Evolutionary conservation across 1,140 invertebrate species (phyloP), one percentile per base, ranked within the genome.

Genomic region (Drosophila tropicalis): DNA sequence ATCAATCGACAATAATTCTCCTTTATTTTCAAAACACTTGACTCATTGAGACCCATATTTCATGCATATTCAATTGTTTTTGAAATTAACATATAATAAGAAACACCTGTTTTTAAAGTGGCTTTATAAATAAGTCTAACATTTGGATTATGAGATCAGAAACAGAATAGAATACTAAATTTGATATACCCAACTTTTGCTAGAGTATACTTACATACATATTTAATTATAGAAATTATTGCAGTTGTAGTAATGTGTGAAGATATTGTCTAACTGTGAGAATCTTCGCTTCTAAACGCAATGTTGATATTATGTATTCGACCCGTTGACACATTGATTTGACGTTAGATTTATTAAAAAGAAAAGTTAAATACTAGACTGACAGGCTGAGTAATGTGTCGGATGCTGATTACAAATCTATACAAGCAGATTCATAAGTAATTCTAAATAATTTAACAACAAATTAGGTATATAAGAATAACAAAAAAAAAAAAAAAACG

Each of bases 221-320:
- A 39, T 39, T 12, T 39, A 39, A 12, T 13, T 39, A 39, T 39
- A 13, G 34, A 36, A 36, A 36, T 12, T 9, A 2, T 36, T 10
- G 12, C 12, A 39, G 0, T 4, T 13, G 36, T 39, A 39, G 36
- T 39, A 39, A 39, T 13, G 12, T 39, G 36, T 39, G 10, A 51
- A 51, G 19, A 51, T 51, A 51, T 22, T 22, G 9, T 51, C 44
- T 10, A 51, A 51, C 17, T 47, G 44, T 47, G 44, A 47, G 44
- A 22, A 22, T 22, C 17, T 2, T 51, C 36, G 3, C 3, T 39
- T 12, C 10, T 39, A 39, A 39, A 19, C 7, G 7, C 9, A 51
- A 15, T 51, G 9, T 22, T 51, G 4, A 51, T 51, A 51, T 51
- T 22, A 22, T 51, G 44, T 51, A 51, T 51, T 5, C 44, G 44